phyloP scores from a whole-genome alignment of 2,888 invertebrate genomes.

The Eubasilissa splendida region DNA sequence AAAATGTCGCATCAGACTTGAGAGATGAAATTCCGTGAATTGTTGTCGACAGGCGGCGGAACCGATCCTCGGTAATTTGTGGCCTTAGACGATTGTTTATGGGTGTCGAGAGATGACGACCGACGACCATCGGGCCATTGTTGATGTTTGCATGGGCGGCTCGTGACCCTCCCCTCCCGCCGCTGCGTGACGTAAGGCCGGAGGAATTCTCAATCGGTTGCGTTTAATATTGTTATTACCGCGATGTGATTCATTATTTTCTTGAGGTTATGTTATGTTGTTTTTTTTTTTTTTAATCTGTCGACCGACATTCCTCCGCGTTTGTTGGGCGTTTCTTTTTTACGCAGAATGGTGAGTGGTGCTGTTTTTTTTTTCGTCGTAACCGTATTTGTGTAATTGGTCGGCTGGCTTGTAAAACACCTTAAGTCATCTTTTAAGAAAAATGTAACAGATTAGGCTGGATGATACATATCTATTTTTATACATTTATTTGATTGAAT shows the following conservation, averaged over 20 bases:
- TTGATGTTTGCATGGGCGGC: not conserved
- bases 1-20: no score
- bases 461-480: no score
- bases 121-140: not conserved
- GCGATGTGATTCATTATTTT: conserved; percentile 5
- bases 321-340: not conserved
- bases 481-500: no score
- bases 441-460: no score
- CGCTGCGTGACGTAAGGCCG: not conserved
- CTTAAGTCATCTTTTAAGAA: no score
- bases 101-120: not conserved
- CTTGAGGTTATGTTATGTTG: conserved; percentile 6
- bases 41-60: no score
- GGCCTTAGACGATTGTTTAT: not conserved
- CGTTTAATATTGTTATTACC: not conserved
- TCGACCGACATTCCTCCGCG: conserved; percentile 1
- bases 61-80: no score
- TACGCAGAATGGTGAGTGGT: not conserved
- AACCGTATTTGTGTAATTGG: no score
- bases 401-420: no score
- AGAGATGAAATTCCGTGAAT: no score
- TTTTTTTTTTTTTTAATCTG: not conserved
- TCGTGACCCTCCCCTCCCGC: not conserved
- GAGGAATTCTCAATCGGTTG: not conserved
- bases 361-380: no score